Conservation (phyloP, 2,113 vertebrate genomes). For the Hypocryptadius cinnamomeus region DNA sequence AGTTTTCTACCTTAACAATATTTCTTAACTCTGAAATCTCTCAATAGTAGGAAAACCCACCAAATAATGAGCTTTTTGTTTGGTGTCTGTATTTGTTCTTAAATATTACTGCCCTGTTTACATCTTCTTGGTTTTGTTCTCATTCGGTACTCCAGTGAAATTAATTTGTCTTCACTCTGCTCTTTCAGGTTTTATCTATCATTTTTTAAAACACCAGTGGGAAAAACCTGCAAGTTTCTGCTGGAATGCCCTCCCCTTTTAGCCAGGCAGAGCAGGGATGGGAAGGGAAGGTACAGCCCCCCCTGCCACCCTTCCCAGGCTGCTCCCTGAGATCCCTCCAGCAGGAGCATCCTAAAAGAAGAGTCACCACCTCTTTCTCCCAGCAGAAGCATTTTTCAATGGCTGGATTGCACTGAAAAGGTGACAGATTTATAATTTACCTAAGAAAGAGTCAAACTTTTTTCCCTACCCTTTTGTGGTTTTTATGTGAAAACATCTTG, state of each 20-base stretch:
- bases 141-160: neutral
- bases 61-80: neutral
- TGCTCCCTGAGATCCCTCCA: neutral
- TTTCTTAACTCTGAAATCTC: neutral
- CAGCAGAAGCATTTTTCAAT: neutral
- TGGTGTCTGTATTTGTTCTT: neutral
- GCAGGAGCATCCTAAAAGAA: neutral
- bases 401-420: neutral
- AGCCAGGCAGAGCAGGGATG: neutral
- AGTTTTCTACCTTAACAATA: neutral
- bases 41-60: neutral
- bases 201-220: neutral
- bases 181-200: neutral
- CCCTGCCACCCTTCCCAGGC: neutral
- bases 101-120: neutral
- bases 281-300: neutral
- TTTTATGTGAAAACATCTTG: neutral
- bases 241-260: neutral
- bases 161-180: neutral
- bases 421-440: neutral
- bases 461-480: neutral
- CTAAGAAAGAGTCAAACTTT: neutral
- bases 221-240: neutral
- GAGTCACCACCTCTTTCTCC: neutral
- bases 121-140: neutral